Evolutionary conservation across 2,797 vertebrate genomes (phyloP).

Genomic region (Notolepis coatsorum): DNA sequence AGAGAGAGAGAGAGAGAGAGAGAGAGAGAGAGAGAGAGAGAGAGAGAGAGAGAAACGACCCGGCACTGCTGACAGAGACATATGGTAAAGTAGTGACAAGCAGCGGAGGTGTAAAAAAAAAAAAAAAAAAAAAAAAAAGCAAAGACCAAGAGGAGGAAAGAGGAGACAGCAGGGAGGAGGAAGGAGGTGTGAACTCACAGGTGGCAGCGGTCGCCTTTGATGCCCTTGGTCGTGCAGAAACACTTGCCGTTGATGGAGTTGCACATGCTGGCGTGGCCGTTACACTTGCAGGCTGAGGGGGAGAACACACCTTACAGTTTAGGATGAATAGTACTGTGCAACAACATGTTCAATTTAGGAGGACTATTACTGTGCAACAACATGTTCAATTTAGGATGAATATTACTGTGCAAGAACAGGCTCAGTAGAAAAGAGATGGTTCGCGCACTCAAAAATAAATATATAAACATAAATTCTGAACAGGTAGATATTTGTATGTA

Average conservation of each 20-base stretch:
- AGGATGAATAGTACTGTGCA: not conserved
- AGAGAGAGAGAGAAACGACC: not conserved
- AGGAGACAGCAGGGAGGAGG: not conserved
- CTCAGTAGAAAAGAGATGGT: no score
- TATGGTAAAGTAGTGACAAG: no score
- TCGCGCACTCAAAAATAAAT: no score
- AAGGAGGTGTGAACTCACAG: no score
- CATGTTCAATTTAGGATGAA: not conserved
- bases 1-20: not conserved
- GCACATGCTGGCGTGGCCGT: conserved; percentile 94
- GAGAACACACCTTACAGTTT: conserved; percentile 23
- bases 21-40: not conserved
- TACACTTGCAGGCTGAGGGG: conserved; percentile 94
- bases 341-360: not conserved
- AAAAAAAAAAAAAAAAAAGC: not conserved
- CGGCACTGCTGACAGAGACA: not conserved
- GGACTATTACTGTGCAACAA: not conserved
- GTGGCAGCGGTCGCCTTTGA: conserved; percentile 97
- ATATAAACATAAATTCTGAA: no score
- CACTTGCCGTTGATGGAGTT: conserved; percentile 95
- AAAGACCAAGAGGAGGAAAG: not conserved
- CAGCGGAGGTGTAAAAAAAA: no score
- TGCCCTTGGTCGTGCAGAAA: conserved; percentile 98
- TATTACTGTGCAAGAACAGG: not conserved
- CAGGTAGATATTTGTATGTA: no score